Percentiles rank a stretch among this genome's conserved stretches.
Evolutionary conservation across 2,113 vertebrate species (phyloP).

Genomic region (Ahaetulla prasina): DNA sequence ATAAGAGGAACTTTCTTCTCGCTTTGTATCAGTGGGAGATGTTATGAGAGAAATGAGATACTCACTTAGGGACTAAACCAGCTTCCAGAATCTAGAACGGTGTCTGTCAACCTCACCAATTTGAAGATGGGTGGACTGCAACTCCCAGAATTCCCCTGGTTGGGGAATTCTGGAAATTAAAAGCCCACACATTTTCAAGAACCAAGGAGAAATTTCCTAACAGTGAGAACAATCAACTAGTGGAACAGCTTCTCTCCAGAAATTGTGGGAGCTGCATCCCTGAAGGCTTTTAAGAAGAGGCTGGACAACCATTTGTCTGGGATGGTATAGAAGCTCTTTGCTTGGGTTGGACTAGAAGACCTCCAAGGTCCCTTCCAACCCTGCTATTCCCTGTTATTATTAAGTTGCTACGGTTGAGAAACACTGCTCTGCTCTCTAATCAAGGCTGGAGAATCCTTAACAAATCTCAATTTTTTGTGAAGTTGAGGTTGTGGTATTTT

Average conservation of each 20-base stretch:
- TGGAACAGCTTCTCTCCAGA: no score
- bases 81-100: not conserved
- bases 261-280: no score
- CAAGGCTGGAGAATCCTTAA: not conserved
- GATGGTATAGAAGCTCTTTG: no score
- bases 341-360: no score
- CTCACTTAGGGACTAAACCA: not conserved
- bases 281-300: not conserved
- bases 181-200: not conserved
- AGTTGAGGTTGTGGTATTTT: not conserved
- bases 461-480: not conserved
- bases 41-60: not conserved
- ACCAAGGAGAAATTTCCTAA: no score
- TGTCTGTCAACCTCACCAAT: no score
- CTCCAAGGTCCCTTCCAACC: no score
- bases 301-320: no score
- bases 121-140: no score
- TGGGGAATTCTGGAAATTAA: not conserved
- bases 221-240: no score
- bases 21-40: not conserved
- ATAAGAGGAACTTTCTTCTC: not conserved
- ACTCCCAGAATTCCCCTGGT: no score
- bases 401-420: not conserved
- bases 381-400: not conserved
- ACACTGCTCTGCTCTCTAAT: no score